Conservation (phyloP, 2,888 invertebrate genomes). For the Melanargia galathea region DNA sequence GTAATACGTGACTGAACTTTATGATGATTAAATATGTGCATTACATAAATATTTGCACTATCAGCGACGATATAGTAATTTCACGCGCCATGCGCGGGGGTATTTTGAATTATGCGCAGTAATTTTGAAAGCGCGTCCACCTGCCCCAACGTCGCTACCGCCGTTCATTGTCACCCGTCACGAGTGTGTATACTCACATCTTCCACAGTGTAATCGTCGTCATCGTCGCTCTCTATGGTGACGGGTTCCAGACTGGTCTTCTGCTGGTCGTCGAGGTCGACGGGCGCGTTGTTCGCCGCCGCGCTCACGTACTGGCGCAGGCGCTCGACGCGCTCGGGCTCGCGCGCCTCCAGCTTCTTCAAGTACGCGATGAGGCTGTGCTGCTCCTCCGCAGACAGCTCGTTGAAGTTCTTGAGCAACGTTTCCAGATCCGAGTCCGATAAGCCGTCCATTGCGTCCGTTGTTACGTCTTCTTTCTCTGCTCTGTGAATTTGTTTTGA, state of each 20-base stretch:
- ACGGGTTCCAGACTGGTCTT: constrained; percentile 41
- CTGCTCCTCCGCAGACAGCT: constrained; percentile 90
- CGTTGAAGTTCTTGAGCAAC: constrained; percentile 88
- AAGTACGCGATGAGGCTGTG: constrained; percentile 91
- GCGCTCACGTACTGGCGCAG: constrained; percentile 88
- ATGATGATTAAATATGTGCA: too few relatives aligned
- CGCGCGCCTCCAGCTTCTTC: constrained; percentile 89
- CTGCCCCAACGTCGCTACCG: too few relatives aligned
- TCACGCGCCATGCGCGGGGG: too few relatives aligned
- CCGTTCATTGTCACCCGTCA: too few relatives aligned
- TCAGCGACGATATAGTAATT: too few relatives aligned
- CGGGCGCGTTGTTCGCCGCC: constrained; percentile 48
- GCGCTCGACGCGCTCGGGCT: constrained; percentile 89
- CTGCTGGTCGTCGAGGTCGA: constrained; percentile 1
- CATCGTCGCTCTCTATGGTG: constrained; percentile 85
- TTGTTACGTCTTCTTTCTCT: constrained; percentile 57
- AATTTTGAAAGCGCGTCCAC: too few relatives aligned
- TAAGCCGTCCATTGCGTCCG: constrained; percentile 86
- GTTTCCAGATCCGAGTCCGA: constrained; percentile 91
- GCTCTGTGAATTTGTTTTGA: constrained; percentile 42
- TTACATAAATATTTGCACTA: too few relatives aligned
- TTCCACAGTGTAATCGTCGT: constrained; percentile 92
- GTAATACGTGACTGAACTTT: too few relatives aligned
- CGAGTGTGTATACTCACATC: constrained; percentile 78
- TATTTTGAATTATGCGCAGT: too few relatives aligned